Evolutionary conservation across 2,797 vertebrate genomes (phyloP).

Genomic region (Pseudomugil gertrudae): DNA sequence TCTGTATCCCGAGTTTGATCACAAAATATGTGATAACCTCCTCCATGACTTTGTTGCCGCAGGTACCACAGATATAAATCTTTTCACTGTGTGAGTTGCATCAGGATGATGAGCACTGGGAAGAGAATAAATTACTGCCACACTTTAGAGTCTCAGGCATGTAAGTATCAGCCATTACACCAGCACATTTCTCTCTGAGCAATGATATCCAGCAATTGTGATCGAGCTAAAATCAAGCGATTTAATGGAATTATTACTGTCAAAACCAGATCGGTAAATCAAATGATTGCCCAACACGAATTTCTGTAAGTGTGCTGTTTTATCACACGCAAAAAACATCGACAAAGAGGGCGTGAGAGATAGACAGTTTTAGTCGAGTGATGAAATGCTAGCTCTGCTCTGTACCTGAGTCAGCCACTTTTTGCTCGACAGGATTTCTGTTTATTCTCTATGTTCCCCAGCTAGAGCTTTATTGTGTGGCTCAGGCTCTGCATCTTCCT

Average conservation of each 20-base stretch:
- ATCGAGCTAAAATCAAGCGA: slow-evolving; percentile 72
- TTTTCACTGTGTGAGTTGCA: slow-evolving; percentile 75
- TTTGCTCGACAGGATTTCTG: slow-evolving; percentile 59
- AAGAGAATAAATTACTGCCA: slow-evolving; percentile 76
- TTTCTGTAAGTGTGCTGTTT: slow-evolving; percentile 56
- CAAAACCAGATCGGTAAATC: slow-evolving; percentile 55
- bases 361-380: slow-evolving; percentile 11
- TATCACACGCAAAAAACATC: slow-evolving; percentile 41
- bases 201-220: slow-evolving; percentile 51
- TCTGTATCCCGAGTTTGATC: slow-evolving; percentile 58
- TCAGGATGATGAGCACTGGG: slow-evolving; percentile 69
- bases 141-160: slow-evolving; percentile 73
- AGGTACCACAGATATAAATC: slow-evolving; percentile 74
- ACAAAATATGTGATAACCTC: slow-evolving; percentile 56
- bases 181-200: slow-evolving; percentile 63
- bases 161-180: slow-evolving; percentile 71
- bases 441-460: slow-evolving; percentile 58
- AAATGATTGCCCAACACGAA: slow-evolving; percentile 57
- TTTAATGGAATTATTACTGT: slow-evolving; percentile 71
- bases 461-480: slow-evolving; percentile 35
- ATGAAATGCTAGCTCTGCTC: slow-evolving; percentile 28
- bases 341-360: slow-evolving; percentile 9
- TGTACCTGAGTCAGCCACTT: slow-evolving; percentile 71
- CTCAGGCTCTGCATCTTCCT: slow-evolving; percentile 36
- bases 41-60: slow-evolving; percentile 67